These are phyloP conservation scores for Delphinapterus leucas DNA, from an alignment of 2,113 vertebrate genomes.

Conservation along the genomic window DNA sequence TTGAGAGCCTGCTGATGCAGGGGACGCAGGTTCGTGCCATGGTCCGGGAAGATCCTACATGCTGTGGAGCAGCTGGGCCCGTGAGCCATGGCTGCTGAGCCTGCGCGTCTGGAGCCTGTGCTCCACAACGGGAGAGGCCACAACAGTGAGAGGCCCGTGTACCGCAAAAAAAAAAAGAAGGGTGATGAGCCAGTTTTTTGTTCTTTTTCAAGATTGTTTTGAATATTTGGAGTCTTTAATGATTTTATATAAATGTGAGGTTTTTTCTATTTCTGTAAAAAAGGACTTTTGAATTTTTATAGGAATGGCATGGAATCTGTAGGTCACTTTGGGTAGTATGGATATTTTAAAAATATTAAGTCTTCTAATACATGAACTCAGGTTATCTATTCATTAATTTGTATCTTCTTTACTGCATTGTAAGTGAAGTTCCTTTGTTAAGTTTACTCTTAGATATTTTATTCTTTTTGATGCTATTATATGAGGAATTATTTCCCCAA, in stretches of 20 bases:
- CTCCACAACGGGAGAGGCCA: no score
- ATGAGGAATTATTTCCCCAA: not conserved
- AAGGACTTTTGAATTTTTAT: not conserved
- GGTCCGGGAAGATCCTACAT: no score
- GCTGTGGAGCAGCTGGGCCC: no score
- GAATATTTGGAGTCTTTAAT: not conserved
- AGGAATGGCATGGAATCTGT: not conserved
- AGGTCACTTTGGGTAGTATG: not conserved
- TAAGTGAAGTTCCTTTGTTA: not conserved
- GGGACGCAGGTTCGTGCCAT: no score
- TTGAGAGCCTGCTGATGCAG: no score
- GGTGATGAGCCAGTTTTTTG: not conserved
- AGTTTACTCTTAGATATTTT: not conserved
- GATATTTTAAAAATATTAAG: not conserved
- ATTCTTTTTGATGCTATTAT: not conserved
- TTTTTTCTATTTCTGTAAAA: not conserved
- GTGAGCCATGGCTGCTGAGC: no score
- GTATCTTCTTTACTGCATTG: not conserved
- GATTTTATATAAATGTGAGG: not conserved
- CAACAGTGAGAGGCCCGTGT: no score
- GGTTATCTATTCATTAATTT: not conserved
- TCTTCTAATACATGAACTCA: not conserved
- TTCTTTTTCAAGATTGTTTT: not conserved
- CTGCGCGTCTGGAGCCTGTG: no score
- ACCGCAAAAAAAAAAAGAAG: not conserved